Evolutionary conservation across 2,113 vertebrate genomes (phyloP), one percentile per base, ranked within the genome.

Genomic region (Spermophilus dauricus): DNA sequence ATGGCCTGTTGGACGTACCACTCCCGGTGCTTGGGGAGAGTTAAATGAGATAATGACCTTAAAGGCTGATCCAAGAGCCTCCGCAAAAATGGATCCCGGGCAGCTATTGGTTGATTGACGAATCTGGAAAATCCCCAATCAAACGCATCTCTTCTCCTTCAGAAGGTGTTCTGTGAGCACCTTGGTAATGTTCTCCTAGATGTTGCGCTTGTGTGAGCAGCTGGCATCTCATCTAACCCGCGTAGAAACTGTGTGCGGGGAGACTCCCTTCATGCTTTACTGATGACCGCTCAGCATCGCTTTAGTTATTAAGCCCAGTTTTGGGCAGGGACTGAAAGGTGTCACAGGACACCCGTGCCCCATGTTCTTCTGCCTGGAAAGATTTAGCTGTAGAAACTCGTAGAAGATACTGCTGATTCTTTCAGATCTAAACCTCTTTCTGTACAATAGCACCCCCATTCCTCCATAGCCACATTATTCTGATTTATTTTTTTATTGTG

Each of bases 341-440:
- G 3, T 73, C 82, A 48, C 0, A 0, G 58, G 5, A 12, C 1
- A 67, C 45, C 0, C 13, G 12, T 14, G 9, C 20, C 28, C 61
- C 20, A 6, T 13, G 11, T 82, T 56, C 18, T 77, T 63, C 77
- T 92, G 22, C 24, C 53, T 53, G 11, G 37, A 39, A 63, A 2
- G 2, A 17, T 94, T 63, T 80, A 6, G 30, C 76, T 48, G 2
- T 30, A 24, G 30, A 4, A 81, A 13, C 72, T 85, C 17, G 42
- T 45, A 20, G 53, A 14, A 83, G n/a, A 72, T 58, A 22, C 10
- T 94, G 5, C 73, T 9, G 2, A 42, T 95, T 83, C 56, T 30
- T 93, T 77, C 48, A 39, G 42, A 65, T 58, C 30, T 91, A 3
- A 32, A 86, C 42, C 17, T 81, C 28, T 70, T 75, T 51, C 48